phyloP scores from a whole-genome alignment of 1,140 invertebrate genomes.

The Dendroctonus valens region DNA sequence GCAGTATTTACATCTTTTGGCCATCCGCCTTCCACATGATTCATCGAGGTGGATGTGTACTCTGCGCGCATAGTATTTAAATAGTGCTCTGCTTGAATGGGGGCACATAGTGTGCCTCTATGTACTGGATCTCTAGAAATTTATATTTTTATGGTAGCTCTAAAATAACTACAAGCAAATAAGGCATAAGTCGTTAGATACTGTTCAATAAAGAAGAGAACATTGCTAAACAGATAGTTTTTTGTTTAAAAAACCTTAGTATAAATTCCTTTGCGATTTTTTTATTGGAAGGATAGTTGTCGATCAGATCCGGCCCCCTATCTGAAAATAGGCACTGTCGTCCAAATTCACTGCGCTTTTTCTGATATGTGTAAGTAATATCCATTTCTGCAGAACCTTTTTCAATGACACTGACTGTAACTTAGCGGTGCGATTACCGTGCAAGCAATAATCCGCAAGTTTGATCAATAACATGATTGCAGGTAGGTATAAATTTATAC shows the following conservation, averaged over 20 bases:
- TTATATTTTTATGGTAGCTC: background rate
- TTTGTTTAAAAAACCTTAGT: conserved; percentile 42
- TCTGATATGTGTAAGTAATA: conserved; percentile 63
- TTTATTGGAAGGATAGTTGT: conserved; percentile 71
- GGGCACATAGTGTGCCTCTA: conserved; percentile 56
- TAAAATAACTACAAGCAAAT: background rate
- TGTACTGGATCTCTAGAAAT: conserved; percentile 38
- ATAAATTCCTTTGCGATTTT: conserved; percentile 68
- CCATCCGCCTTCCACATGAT: conserved; percentile 95
- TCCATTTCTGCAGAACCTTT: conserved; percentile 52
- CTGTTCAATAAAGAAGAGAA: background rate
- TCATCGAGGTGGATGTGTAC: conserved; percentile 76
- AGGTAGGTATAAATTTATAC: background rate
- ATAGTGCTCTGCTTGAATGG: conserved; percentile 47
- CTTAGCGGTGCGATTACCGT: background rate
- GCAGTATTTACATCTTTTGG: conserved; percentile 91
- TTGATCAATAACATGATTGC: conserved; percentile 2
- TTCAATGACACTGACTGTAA: background rate
- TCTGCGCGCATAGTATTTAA: conserved; percentile 78
- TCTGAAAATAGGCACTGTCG: conserved; percentile 71
- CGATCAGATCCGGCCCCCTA: conserved; percentile 67
- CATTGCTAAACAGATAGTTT: background rate
- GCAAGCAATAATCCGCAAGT: conserved; percentile 2
- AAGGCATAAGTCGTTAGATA: background rate
- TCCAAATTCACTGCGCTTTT: conserved; percentile 68